A percentile compares a stretch with the other conserved stretches of the same genome.
Evolutionary conservation across 2,797 vertebrate species (phyloP).

Genomic region (Gallinago solitaria): DNA sequence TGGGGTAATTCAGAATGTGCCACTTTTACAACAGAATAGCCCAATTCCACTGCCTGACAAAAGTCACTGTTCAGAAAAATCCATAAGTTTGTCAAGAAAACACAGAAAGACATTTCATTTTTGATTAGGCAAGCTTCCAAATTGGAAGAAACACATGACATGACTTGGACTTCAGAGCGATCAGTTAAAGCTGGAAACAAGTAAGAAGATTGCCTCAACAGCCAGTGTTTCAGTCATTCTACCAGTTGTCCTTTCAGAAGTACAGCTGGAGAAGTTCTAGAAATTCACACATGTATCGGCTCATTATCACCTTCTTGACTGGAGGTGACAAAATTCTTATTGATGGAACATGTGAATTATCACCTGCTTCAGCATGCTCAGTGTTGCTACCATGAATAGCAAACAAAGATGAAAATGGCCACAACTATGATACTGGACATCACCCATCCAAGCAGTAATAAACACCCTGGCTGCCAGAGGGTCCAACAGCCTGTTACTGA

Average conservation of each 20-base stretch:
- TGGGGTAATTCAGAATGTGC: not conserved
- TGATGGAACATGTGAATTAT: not conserved
- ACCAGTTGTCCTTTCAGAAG: not conserved
- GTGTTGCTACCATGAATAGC: not conserved
- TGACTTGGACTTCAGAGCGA: not conserved
- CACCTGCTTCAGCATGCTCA: not conserved
- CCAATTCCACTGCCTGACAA: not conserved
- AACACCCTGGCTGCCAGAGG: not conserved
- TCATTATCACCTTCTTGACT: not conserved
- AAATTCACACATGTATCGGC: not conserved
- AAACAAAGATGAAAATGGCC: not conserved
- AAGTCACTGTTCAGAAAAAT: not conserved
- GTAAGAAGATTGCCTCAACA: not conserved
- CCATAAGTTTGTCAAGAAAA: not conserved
- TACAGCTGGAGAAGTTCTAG: not conserved
- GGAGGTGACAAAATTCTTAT: not conserved
- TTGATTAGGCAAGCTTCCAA: not conserved
- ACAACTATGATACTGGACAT: not conserved
- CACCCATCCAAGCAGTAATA: not conserved
- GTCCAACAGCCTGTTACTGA: not conserved
- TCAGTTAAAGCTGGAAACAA: not conserved
- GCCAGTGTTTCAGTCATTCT: not conserved
- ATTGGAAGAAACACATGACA: not conserved
- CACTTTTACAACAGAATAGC: not conserved
- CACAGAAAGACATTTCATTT: not conserved